Conservation (phyloP, 2,797 vertebrate genomes). For the Coendou prehensilis region DNA sequence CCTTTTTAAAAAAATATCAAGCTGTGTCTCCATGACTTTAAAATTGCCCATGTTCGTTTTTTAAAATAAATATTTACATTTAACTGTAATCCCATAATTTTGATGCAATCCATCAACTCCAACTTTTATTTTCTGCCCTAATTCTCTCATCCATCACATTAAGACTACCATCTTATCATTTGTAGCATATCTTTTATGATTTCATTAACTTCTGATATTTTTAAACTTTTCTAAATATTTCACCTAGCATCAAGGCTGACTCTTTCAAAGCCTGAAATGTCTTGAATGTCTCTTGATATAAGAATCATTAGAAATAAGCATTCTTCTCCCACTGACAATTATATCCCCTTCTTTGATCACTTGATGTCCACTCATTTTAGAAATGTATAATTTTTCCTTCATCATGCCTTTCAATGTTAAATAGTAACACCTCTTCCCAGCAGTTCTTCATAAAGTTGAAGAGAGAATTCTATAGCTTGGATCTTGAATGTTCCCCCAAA, state of each 20-base stretch:
- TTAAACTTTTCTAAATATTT: not conserved
- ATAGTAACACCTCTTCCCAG: not conserved
- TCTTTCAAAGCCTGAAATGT: not conserved
- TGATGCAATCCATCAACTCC: not conserved
- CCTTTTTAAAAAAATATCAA: constrained; percentile 53
- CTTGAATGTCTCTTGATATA: not conserved
- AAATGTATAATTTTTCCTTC: not conserved
- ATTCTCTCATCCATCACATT: not conserved
- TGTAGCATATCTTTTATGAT: not conserved
- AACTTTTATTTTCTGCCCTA: not conserved
- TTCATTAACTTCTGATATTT: constrained; percentile 38
- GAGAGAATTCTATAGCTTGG: not conserved
- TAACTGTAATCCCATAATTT: constrained; percentile 56
- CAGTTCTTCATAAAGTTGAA: not conserved
- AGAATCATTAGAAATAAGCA: not conserved
- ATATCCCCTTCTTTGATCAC: not conserved
- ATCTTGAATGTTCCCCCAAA: not conserved
- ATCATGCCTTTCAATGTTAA: not conserved
- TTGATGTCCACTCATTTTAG: not conserved
- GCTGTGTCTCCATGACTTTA: not conserved
- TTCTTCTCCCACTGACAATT: not conserved
- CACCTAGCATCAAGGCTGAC: not conserved
- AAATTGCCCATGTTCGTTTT: constrained; percentile 4
- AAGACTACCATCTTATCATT: not conserved
- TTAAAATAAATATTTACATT: constrained; percentile 53